Evolutionary conservation across 2,113 vertebrate species (phyloP).

Genomic region (Synchiropus splendidus): DNA sequence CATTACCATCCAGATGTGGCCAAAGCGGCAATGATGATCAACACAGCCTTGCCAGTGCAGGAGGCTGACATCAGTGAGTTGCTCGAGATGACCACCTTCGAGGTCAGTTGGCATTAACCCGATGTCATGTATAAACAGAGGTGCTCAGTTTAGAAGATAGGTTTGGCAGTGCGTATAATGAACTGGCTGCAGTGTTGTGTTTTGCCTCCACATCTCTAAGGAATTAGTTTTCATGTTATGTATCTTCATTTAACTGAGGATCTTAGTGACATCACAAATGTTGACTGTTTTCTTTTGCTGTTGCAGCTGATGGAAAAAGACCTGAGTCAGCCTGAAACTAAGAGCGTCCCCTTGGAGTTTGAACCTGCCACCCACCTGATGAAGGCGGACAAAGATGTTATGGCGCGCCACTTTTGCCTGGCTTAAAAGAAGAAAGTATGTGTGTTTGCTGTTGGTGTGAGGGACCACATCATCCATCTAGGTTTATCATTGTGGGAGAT

Average conservation of each 20-base stretch:
- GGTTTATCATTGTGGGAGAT: neutral
- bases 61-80: constrained; percentile 76
- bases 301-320: constrained; percentile 82
- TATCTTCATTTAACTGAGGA: neutral
- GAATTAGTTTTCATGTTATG: no score
- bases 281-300: neutral
- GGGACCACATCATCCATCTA: constrained; percentile 2
- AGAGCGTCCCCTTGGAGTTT: constrained; percentile 77
- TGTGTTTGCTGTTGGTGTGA: neutral
- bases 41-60: constrained; percentile 58
- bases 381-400: constrained; percentile 63
- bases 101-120: constrained; percentile 69
- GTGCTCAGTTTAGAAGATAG: no score
- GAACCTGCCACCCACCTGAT: constrained; percentile 71
- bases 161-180: no score
- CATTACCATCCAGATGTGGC: constrained; percentile 89
- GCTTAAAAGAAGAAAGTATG: constrained; percentile 30
- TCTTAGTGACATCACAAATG: neutral
- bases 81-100: constrained; percentile 73
- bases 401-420: constrained; percentile 75
- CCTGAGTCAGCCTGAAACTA: constrained; percentile 66
- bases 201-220: no score
- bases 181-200: no score
- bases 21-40: constrained; percentile 74
- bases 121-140: no score